Conservation (phyloP, 2,888 invertebrate genomes). For the Mimumesa dahlbomi region DNA sequence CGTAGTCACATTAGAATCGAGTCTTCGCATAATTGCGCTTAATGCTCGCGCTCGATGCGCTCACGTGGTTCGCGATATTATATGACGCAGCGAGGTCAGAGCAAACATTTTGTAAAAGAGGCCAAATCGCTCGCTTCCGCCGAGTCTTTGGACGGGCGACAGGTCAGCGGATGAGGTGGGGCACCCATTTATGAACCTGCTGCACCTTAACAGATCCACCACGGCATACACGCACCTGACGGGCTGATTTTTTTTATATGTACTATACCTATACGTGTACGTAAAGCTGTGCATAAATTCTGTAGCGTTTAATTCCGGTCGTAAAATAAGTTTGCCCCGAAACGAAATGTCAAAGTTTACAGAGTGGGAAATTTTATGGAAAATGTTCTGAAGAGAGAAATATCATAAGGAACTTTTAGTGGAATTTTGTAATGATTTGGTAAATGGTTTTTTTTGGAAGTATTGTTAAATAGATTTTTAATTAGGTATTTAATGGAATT, state of each 20-base stretch:
- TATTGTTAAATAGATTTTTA: too few relatives aligned
- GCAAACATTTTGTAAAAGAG: slow-evolving; percentile 71
- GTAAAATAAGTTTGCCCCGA: too few relatives aligned
- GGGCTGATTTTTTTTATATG: slow-evolving; percentile 58
- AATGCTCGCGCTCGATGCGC: slow-evolving; percentile 50
- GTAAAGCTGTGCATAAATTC: slow-evolving; percentile 1
- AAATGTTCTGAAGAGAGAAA: too few relatives aligned
- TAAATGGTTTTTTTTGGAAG: too few relatives aligned
- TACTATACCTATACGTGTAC: slow-evolving; percentile 49
- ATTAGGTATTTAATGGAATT: too few relatives aligned
- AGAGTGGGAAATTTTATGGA: too few relatives aligned
- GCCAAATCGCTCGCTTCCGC: slow-evolving; percentile 77
- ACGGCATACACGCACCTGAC: slow-evolving; percentile 54
- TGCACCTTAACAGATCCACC: slow-evolving; percentile 69
- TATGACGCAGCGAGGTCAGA: slow-evolving; percentile 54
- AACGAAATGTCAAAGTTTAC: too few relatives aligned
- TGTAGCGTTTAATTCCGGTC: neutral
- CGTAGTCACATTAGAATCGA: slow-evolving; percentile 28
- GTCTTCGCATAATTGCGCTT: slow-evolving; percentile 52
- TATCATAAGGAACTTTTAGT: too few relatives aligned
- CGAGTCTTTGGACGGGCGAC: slow-evolving; percentile 68
- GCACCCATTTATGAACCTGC: slow-evolving; percentile 78
- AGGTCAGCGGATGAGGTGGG: slow-evolving; percentile 79
- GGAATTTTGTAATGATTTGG: too few relatives aligned
- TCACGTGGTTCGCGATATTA: slow-evolving; percentile 63